Conservation (phyloP, 2,888 invertebrate species). For the Creontiades dilutus region DNA sequence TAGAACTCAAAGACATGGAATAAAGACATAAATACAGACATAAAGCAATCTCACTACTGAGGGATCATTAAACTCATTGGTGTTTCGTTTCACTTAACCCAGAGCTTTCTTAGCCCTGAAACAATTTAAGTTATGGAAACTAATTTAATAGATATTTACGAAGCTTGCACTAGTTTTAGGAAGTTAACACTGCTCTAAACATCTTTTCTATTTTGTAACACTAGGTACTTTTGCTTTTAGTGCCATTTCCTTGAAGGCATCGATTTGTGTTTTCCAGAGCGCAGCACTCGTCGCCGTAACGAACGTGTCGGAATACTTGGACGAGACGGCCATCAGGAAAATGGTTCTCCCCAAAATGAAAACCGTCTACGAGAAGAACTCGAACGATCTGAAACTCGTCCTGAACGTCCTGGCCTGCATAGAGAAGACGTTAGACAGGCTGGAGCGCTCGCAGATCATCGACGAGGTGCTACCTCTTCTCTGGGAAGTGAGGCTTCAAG, state of each 20-base stretch:
- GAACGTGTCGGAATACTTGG: slow-evolving; percentile 90
- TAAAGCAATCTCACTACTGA: too few relatives aligned
- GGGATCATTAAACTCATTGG: too few relatives aligned
- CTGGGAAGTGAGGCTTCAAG: slow-evolving; percentile 90
- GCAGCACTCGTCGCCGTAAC: slow-evolving; percentile 93
- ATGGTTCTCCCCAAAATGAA: slow-evolving; percentile 92
- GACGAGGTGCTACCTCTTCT: slow-evolving; percentile 94
- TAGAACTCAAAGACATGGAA: too few relatives aligned
- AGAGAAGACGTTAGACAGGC: slow-evolving; percentile 89
- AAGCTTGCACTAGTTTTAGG: too few relatives aligned
- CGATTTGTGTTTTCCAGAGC: slow-evolving; percentile 81
- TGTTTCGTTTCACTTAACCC: too few relatives aligned
- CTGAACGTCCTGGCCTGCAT: slow-evolving; percentile 88
- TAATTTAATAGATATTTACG: too few relatives aligned
- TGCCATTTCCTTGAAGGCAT: neutral
- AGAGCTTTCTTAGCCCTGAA: too few relatives aligned
- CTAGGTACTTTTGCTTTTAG: too few relatives aligned
- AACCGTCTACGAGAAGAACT: slow-evolving; percentile 88
- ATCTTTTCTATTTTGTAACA: too few relatives aligned
- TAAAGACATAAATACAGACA: too few relatives aligned
- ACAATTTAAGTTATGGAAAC: too few relatives aligned
- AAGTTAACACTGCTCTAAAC: too few relatives aligned
- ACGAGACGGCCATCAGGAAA: slow-evolving; percentile 88
- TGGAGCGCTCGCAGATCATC: slow-evolving; percentile 92
- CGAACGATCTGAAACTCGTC: slow-evolving; percentile 88